Base-by-base conservation (phyloP, 2,888 invertebrate species). In the Caenorhabditis japonica region DNA sequence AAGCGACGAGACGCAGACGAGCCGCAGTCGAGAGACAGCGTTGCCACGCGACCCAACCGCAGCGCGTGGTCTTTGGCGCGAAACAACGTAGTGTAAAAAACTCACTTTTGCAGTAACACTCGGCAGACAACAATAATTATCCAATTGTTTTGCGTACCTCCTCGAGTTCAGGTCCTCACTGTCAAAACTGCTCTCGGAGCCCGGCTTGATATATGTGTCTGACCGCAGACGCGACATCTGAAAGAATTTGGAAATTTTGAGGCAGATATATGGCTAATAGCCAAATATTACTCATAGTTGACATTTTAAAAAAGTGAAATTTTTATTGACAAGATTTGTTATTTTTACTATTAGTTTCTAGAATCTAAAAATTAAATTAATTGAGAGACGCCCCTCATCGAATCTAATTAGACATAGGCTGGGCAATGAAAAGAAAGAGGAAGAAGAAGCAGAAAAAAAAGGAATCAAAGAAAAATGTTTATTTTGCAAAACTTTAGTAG, bases 171-270 rank as follows among this genome's bases (percentile, higher is more conserved):
- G 39, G 4, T 75, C 75, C 17, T 71, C 75, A 46, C 75, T 75
- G 52, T 75, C 75, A n/a, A 52, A 75, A 38, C 70, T 71, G 61
- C 75, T 75, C 46, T 75, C 75, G 8, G 75, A 75, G 23, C 75
- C 75, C 0, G 75, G 70, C 49, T 75, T 75, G 36, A 75, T 75
- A 27, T 46, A 75, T 0, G 75, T 75, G 71, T 75, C 75, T 1
- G 75, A 75, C 39, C 75, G 55, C 13, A 66, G 51, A 13, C 75
- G 64, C 12, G 75, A 75, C 70, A 75, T 71, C 75, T 75, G 66
- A 44, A 75, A 74, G 19, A 34, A 27, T 27, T 4, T 10, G 44
- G 19, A 44, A 38, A 10, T 38, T 21, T n/a, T n/a, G n/a, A n/a
- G n/a, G n/a, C n/a, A n/a, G n/a, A n/a, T n/a, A n/a, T n/a, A n/a